A percentile compares a stretch with the other conserved stretches of the same genome.
Evolutionary conservation across 1,140 invertebrate genomes (phyloP).

Genomic region (Caenorhabditis elegans): DNA sequence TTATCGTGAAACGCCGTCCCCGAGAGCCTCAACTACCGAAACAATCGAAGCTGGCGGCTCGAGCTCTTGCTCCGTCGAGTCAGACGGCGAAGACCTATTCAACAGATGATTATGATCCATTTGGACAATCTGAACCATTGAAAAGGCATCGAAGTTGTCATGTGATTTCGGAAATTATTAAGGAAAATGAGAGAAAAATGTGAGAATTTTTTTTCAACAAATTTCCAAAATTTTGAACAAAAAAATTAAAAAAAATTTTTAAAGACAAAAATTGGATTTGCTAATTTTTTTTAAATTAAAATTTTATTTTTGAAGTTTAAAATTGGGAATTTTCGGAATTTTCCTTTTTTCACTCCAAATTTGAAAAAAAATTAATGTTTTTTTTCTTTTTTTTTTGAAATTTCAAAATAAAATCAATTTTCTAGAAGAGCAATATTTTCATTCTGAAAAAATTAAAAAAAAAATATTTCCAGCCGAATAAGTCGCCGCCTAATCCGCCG

Average conservation of each 20-base stretch:
- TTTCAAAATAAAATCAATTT: too few relatives aligned
- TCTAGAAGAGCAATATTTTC: too few relatives aligned
- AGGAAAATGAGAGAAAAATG: background rate
- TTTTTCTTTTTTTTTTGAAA: too few relatives aligned
- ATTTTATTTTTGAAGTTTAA: too few relatives aligned
- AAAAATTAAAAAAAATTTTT: too few relatives aligned
- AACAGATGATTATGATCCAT: conserved; percentile 20
- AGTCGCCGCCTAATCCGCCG: background rate
- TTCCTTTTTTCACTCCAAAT: too few relatives aligned
- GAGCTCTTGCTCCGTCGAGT: conserved; percentile 21
- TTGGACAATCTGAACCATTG: background rate
- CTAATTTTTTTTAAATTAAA: too few relatives aligned
- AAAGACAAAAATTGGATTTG: too few relatives aligned
- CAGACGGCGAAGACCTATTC: conserved; percentile 24
- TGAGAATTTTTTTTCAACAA: background rate
- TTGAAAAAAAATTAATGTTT: background rate
- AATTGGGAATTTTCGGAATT: too few relatives aligned
- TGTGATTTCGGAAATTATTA: background rate
- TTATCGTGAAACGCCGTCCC: conserved; percentile 46
- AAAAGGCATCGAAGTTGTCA: conserved; percentile 15
- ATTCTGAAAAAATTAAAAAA: too few relatives aligned
- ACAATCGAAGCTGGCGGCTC: background rate
- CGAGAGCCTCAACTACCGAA: conserved; percentile 26
- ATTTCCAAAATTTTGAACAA: too few relatives aligned
- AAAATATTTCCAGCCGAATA: too few relatives aligned